Percentiles rank a stretch among this genome's conserved stretches.
Evolutionary conservation across 2,113 vertebrate species (phyloP).

Genomic region (Eulemur macaco): DNA sequence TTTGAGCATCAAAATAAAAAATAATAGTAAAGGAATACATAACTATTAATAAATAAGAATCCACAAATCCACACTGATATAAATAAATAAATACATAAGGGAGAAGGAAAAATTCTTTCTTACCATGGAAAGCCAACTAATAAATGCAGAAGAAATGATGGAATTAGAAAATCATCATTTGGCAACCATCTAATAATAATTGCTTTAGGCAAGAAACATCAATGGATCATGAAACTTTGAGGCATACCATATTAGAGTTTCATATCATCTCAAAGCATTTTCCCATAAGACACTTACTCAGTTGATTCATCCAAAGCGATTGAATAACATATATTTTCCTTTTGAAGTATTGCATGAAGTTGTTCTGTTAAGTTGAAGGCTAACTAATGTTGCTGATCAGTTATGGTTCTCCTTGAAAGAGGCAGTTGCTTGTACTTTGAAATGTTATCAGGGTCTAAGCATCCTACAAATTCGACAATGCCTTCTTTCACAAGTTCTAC

Average conservation of each 20-base stretch:
- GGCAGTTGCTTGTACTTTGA: too few species aligned
- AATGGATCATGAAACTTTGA: neutral
- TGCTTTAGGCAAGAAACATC: neutral
- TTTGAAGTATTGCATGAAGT: too few species aligned
- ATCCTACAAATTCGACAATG: too few species aligned
- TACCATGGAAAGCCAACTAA: neutral
- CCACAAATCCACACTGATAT: neutral
- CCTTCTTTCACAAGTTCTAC: too few species aligned
- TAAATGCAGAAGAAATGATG: neutral
- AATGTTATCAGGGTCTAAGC: too few species aligned
- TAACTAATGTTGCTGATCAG: too few species aligned
- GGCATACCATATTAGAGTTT: neutral
- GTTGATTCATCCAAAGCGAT: too few species aligned
- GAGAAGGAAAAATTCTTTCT: neutral
- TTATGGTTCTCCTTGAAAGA: too few species aligned
- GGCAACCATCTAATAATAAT: neutral
- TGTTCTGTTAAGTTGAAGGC: too few species aligned
- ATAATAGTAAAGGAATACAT: neutral
- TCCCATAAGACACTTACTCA: neutral
- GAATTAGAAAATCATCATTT: neutral
- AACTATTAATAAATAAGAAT: neutral
- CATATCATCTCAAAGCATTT: neutral
- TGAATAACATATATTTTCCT: too few species aligned
- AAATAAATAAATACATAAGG: neutral
- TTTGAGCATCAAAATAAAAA: conserved; percentile 1